Base-by-base conservation (phyloP, 2,113 vertebrate species). In the Redunca redunca region DNA sequence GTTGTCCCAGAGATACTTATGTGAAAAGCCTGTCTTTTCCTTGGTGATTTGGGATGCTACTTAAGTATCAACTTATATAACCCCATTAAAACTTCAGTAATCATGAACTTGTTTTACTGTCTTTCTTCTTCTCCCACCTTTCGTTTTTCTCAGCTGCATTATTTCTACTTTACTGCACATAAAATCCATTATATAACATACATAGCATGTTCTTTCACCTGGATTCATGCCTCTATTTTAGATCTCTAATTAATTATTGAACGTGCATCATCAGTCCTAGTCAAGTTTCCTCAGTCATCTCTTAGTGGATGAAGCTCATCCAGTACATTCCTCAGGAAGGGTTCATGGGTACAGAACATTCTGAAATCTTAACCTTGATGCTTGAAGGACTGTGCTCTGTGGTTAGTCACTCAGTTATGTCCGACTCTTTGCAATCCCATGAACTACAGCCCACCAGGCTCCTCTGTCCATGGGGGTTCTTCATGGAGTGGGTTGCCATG, bases 361-460 rank as follows among this genome's bases (percentile, higher is more conserved):
- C 92, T 58, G 43, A 13, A 55, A 16, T n/a, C 21, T 91, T 62
- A 7, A 78, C 12, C 19, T 67, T 97, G 21, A 13, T 50, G 19
- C 40, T 92, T 92, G 46, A 60, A 74, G 53, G 62, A 60, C 46
- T 48, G 40, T 33, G 19, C n/a, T 40, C 10, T 40, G 36, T 3
- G 36, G 36, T 40, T 74, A 40, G 67, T 74, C 10, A 74, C 36
- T 74, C 36, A 40, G 36, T 40, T 74, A 74, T 74, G 10, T 23
- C 67, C 0, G 0, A 74, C 36, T 40, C 21, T 74, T 40, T 25
- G 36, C 2, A 3, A 25, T 36, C 67, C 10, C n/a, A 6, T 25
- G 67, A 36, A 40, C 67, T 40, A 21, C 12, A 74, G 19, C 67
- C n/a, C 67, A 74, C 36, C 21, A 74, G 67, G 67, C 67, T 74